Evolutionary conservation across 2,888 invertebrate species (phyloP).

Genomic region (Pterostichus madidus): DNA sequence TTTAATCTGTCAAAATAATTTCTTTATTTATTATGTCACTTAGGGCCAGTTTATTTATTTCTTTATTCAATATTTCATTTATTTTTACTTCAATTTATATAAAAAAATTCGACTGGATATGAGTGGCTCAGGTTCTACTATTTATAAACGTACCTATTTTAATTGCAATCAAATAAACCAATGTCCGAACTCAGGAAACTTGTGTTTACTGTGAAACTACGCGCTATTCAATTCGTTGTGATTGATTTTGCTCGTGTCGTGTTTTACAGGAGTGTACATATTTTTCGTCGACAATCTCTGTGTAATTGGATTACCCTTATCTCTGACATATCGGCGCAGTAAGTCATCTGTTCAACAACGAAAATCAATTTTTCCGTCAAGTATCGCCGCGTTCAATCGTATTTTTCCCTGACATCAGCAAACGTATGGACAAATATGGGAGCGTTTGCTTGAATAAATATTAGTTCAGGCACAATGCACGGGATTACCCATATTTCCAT

Average conservation of each 20-base stretch:
- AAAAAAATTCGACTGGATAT: too few species aligned
- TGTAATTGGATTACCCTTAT: slow-evolving; percentile 47
- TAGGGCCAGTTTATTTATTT: too few species aligned
- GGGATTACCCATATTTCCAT: background rate
- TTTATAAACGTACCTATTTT: too few species aligned
- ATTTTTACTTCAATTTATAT: too few species aligned
- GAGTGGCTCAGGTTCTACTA: too few species aligned
- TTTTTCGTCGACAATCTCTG: slow-evolving; percentile 5
- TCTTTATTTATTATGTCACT: too few species aligned
- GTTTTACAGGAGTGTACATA: background rate
- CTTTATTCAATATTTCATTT: too few species aligned
- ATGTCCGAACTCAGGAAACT: too few species aligned
- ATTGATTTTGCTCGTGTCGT: background rate
- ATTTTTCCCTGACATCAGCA: slow-evolving; percentile 37
- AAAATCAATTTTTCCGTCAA: slow-evolving; percentile 45
- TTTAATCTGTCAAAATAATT: too few species aligned
- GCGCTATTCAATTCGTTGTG: too few species aligned
- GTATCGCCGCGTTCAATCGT: slow-evolving; percentile 36
- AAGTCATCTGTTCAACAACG: slow-evolving; percentile 41
- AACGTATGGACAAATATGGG: slow-evolving; percentile 12
- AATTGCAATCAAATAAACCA: too few species aligned
- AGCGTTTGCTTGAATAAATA: slow-evolving; percentile 42
- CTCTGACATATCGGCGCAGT: slow-evolving; percentile 38
- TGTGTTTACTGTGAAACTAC: too few species aligned
- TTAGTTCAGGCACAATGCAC: background rate